Evolutionary conservation across 2,113 vertebrate species (phyloP).

Genomic region (Eulacestoma nigropectus): DNA sequence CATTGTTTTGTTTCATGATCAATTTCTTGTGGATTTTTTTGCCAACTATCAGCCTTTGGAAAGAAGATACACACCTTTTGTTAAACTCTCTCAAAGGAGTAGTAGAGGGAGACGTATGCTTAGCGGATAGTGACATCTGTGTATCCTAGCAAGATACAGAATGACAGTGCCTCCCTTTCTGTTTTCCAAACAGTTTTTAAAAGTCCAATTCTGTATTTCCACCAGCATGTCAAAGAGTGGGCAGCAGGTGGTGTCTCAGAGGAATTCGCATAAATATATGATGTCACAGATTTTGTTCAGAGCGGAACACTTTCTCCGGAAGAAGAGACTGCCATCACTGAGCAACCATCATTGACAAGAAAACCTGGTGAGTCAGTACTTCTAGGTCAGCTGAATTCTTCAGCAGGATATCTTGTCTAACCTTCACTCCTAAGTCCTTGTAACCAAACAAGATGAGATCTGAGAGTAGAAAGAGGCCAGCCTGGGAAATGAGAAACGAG

Average conservation of each 20-base stretch:
- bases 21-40: background rate
- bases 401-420: background rate
- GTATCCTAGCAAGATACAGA: background rate
- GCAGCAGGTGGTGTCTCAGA: background rate
- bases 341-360: accelerated
- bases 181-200: background rate
- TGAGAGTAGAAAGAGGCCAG: background rate
- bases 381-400: background rate
- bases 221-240: background rate
- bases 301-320: background rate
- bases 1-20: background rate
- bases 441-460: background rate
- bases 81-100: background rate
- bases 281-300: background rate
- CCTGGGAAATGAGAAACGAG: background rate
- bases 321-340: background rate
- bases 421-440: background rate
- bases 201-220: background rate
- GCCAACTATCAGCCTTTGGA: background rate
- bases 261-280: background rate
- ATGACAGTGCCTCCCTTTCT: background rate
- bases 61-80: background rate
- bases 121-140: background rate
- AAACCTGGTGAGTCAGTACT: background rate
- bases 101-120: background rate